Base-by-base conservation (phyloP, 2,113 vertebrate species). In the Talpa occidentalis region DNA sequence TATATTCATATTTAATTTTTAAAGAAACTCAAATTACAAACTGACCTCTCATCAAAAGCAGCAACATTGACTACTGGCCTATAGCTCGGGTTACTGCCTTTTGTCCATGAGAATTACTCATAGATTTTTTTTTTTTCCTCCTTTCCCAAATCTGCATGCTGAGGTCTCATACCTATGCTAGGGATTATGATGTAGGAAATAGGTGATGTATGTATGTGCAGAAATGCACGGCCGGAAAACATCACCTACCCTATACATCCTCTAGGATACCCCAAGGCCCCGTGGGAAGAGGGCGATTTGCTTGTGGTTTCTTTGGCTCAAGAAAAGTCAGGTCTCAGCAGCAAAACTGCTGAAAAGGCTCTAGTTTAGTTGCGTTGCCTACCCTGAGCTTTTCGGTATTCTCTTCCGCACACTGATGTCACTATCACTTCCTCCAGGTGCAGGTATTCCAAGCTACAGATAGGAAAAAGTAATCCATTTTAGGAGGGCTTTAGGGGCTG, bases 31-130 rank as follows among this genome's bases (percentile, higher is more conserved):
- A 74, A 86, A 73, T 77, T 60, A 83, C n/a, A 83, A 15, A 32
- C 1, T 49, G 10, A 54, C 77, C 90, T 95, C 62, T 89, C 15
- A 52, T 70, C 40, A 78, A 93, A 91, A 91, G 79, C 10, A 88
- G 47, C 15, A 91, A 24, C 5, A 60, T 66, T 73, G 59, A 88
- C 21, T 16, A 49, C 64, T 2, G 19, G 40, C 47, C 62, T 66
- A 70, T 4, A 66, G 81, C 54, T 82, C 37, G 44, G 69, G 54
- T 69, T 73, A 67, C n/a, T 49, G 7, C 35, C n/a, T 0, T 73
- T 16, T 32, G 6, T 47, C 49, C 21, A 54, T 92, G 35, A 94
- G 19, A 89, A 80, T 62, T 32, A 86, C 85, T n/a, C 7, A 32
- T 37, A 60, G 26, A 59, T 42, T 88, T 88, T 35, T 26, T 35